phyloP scores from a whole-genome alignment of 1,140 invertebrate genomes.

The Drosophila truncata region DNA sequence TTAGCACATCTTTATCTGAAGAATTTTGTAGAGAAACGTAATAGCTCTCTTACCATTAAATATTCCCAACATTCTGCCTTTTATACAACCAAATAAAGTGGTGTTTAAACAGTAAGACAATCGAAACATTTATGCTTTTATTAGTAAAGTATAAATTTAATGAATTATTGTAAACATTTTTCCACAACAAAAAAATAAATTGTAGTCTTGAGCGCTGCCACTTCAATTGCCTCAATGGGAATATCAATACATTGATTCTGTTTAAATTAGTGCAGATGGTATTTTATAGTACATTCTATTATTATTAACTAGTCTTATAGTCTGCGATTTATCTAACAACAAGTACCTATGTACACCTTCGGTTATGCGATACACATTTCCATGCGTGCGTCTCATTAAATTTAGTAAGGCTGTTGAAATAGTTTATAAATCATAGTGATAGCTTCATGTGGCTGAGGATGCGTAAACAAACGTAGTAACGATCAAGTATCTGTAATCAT shows the following conservation, averaged over 20 bases:
- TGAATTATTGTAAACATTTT: constrained; percentile 11
- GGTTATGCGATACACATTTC: constrained; percentile 28
- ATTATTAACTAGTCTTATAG: constrained; percentile 48
- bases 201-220: constrained; percentile 8
- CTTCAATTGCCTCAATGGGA: constrained; percentile 9
- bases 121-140: constrained; percentile 20
- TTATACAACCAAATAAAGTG: not conserved
- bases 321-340: constrained; percentile 56
- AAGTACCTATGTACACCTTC: constrained; percentile 32
- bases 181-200: constrained; percentile 25
- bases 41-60: not conserved
- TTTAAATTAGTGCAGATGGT: constrained; percentile 43
- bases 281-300: constrained; percentile 18
- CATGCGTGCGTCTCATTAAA: constrained; percentile 56
- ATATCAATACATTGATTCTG: constrained; percentile 14
- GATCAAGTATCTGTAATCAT: constrained; percentile 31
- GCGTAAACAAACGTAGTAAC: constrained; percentile 25
- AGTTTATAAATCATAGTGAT: constrained; percentile 46
- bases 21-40: not conserved
- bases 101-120: constrained; percentile 10
- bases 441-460: constrained; percentile 18
- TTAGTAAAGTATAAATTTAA: constrained; percentile 32
- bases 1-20: not conserved
- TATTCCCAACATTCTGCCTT: no score
- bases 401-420: constrained; percentile 68